Base-by-base conservation (phyloP, 2,888 invertebrate genomes). In the Polydrusus pterygomalis region DNA sequence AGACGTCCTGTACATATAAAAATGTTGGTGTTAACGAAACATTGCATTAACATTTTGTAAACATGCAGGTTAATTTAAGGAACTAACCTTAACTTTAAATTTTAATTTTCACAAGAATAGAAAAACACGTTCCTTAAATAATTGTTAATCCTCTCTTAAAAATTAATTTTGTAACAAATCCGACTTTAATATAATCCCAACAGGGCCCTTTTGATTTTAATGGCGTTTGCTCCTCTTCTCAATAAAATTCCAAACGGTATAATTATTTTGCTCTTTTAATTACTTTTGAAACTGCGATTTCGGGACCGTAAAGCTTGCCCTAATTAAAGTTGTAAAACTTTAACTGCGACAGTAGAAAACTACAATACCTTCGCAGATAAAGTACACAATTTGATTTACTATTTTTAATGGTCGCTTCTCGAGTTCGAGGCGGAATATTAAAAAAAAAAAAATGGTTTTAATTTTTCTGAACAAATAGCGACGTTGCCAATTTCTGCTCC, bases 201-300 rank as follows among this genome's bases (percentile, higher is more conserved):
- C 17, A 54, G 7, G 20, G 11, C 9, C 54, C 13, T 13, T 60
- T 60, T 40, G 40, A 40, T 40, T 40, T 17, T 18, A 60, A 40
- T 11, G 38, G 25, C 11, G 8, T 13, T 18, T 18, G n/a, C 15
- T 40, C 40, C 38, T 60, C 40, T 38, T n/a, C 38, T 40, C 17
- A 60, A 40, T 40, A 40, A 60, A 38, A 60, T 7, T 18, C 63
- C 45, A 63, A 45, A 20, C 25, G 45, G 63, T 20, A 43, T 43
- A 43, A 43, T 43, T 63, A 63, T 43, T 63, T 63, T 43, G 15
- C 63, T 20, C 54, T 63, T 43, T 63, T 63, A 63, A 63, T 45
- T 63, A 63, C 63, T 63, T 63, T 63, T 5, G 43, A 63, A 63
- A 63, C 45, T 63, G 63, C 63, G 25, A 63, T 63, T 43, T 20